Percentiles rank a stretch among this genome's conserved stretches.
Conservation (phyloP, 2,888 invertebrate genomes). For the Calephelis perditalis region DNA sequence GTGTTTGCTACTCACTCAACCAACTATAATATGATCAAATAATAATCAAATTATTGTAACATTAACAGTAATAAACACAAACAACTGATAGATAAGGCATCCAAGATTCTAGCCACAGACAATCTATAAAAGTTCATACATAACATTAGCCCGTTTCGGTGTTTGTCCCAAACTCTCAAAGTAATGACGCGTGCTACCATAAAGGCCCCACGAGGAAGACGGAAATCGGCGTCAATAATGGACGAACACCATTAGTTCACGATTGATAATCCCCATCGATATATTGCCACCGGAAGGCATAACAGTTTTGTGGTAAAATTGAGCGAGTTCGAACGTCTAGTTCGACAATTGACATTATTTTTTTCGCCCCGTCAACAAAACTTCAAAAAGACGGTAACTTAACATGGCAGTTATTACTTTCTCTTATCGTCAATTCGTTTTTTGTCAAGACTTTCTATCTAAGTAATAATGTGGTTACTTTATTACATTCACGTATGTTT, state of each 20-base stretch:
- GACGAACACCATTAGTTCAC: slow-evolving; percentile 72
- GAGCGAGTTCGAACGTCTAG: slow-evolving; percentile 49
- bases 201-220: slow-evolving; percentile 63
- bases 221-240: slow-evolving; percentile 75
- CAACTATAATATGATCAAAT: no score
- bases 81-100: not conserved
- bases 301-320: slow-evolving; percentile 77
- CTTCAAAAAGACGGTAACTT: slow-evolving; percentile 15
- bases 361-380: slow-evolving; percentile 17
- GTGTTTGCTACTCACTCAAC: no score
- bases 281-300: slow-evolving; percentile 72
- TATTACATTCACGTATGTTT: not conserved
- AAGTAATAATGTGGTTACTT: not conserved
- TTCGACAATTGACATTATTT: slow-evolving; percentile 30
- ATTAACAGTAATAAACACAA: no score
- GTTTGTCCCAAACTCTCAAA: slow-evolving; percentile 46
- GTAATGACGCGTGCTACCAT: slow-evolving; percentile 73
- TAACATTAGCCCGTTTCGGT: slow-evolving; percentile 27
- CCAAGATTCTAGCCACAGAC: not conserved
- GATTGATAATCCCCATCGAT: slow-evolving; percentile 74
- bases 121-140: slow-evolving; percentile 3
- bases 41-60: no score
- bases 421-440: slow-evolving; percentile 2
- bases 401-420: slow-evolving; percentile 15
- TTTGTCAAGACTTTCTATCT: slow-evolving; percentile 16